Evolutionary conservation across 2,888 invertebrate genomes (phyloP).

Genomic region (Xestia xanthographa): DNA sequence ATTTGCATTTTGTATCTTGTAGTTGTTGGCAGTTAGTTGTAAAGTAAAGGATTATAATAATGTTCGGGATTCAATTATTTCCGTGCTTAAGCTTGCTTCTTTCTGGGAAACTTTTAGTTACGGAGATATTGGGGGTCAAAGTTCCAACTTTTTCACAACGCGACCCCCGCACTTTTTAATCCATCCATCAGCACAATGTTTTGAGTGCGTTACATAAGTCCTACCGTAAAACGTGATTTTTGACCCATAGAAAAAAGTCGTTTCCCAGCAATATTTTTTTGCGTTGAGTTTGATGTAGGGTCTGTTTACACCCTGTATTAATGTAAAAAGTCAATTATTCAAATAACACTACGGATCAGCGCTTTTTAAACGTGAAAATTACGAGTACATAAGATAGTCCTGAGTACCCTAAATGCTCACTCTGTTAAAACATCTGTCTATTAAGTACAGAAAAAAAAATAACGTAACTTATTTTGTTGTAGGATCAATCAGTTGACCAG

Average conservation of each 20-base stretch:
- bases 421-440: not conserved
- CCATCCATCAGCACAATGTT: too few relatives aligned
- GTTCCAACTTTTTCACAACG: too few relatives aligned
- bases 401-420: not conserved
- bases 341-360: not conserved
- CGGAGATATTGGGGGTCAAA: too few relatives aligned
- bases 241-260: too few relatives aligned
- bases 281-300: too few relatives aligned
- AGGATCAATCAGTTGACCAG: not conserved
- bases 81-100: too few relatives aligned
- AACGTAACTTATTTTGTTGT: not conserved
- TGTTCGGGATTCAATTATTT: not conserved
- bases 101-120: too few relatives aligned
- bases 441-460: not conserved
- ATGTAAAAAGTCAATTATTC: not conserved
- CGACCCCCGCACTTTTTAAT: too few relatives aligned
- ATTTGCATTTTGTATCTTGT: constrained; percentile 65
- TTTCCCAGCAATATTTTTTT: too few relatives aligned
- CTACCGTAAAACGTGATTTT: too few relatives aligned
- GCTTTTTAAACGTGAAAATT: not conserved
- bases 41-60: constrained; percentile 24
- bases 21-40: constrained; percentile 28
- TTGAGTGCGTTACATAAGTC: too few relatives aligned
- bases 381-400: not conserved
- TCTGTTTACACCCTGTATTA: too few relatives aligned